Conservation (phyloP, 2,113 vertebrate genomes). For the Callopanchax toddi region DNA sequence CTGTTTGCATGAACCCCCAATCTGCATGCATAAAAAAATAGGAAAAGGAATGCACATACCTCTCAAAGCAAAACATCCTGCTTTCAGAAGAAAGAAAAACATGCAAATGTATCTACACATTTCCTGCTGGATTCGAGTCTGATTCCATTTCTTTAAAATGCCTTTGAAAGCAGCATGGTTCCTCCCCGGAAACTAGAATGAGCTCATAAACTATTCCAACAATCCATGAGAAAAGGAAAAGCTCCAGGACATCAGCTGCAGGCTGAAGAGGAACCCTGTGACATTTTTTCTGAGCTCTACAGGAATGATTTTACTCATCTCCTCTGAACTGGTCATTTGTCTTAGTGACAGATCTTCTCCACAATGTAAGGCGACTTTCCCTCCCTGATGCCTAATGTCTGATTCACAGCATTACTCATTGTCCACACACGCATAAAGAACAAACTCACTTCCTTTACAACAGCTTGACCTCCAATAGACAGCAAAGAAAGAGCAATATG, state of each 20-base stretch:
- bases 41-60: slow-evolving; percentile 12
- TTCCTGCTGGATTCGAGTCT: slow-evolving; percentile 37
- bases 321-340: slow-evolving; percentile 39
- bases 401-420: slow-evolving; percentile 62
- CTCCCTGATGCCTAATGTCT: slow-evolving; percentile 25
- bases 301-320: slow-evolving; percentile 44
- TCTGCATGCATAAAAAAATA: slow-evolving; percentile 1
- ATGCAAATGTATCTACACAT: slow-evolving; percentile 37
- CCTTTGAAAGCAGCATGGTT: slow-evolving; percentile 5
- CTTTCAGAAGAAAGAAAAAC: slow-evolving; percentile 32
- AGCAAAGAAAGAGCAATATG: slow-evolving; percentile 23
- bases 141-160: slow-evolving; percentile 24
- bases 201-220: slow-evolving; percentile 36
- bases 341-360: slow-evolving; percentile 31
- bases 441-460: slow-evolving; percentile 66
- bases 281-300: slow-evolving; percentile 21
- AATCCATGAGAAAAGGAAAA: slow-evolving; percentile 22
- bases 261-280: slow-evolving; percentile 8
- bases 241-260: slow-evolving; percentile 25
- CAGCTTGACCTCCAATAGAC: slow-evolving; percentile 36
- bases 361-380: slow-evolving; percentile 15
- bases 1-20: slow-evolving; percentile 7
- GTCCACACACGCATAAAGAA: slow-evolving; percentile 22
- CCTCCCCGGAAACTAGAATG: slow-evolving; percentile 18
- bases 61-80: slow-evolving; percentile 39